Evolutionary conservation across 2,888 invertebrate genomes (phyloP), one percentile per base, ranked within the genome.

Genomic region (Lampropteryx suffumata): DNA sequence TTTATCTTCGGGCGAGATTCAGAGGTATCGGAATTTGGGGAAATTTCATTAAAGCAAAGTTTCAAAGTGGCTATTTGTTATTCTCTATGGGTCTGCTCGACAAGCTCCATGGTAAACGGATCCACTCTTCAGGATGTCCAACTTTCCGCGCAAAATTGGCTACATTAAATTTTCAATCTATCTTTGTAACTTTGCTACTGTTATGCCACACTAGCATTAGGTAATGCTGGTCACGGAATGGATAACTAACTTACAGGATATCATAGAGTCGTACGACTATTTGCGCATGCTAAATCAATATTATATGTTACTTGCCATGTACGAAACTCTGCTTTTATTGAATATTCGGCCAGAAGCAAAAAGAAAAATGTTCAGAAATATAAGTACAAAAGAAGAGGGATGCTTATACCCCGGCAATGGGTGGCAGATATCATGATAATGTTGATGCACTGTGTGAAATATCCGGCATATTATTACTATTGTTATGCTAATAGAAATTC

Each of bases 1-100:
- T 63, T 63, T 59, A 59, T 61, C 59, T 57, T 39, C 52, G 40
- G 44, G 44, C 45, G 36, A 46, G 46, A 42, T 24, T 50, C 46
- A 29, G 46, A 49, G 50, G 45, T 60, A 52, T 55, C 50, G 51
- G 45, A 40, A 55, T 57, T 57, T 45, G 36, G 47, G 32, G 29
- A 50, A 53, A 52, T 47, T 52, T 47, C 37, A 47, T 52, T 47
- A 47, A 47, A 52, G 47, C 43, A 47, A 52, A 47, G 52, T 52
- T 52, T 52, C 36, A 33, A 46, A 52, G 52, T 52, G 47, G 33
- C 52, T 52, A 52, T 52, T 52, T 52, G 43, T 52, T 52, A 47
- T 52, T 52, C 39, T 42, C 34, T 42, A 52, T 52, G 34, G 42
- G 47, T 43, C 14, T 43, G 37, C 32, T 43, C 39, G 52, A 52